phyloP scores from a whole-genome alignment of 2,797 vertebrate species.

The Neopelma chrysocephalum region DNA sequence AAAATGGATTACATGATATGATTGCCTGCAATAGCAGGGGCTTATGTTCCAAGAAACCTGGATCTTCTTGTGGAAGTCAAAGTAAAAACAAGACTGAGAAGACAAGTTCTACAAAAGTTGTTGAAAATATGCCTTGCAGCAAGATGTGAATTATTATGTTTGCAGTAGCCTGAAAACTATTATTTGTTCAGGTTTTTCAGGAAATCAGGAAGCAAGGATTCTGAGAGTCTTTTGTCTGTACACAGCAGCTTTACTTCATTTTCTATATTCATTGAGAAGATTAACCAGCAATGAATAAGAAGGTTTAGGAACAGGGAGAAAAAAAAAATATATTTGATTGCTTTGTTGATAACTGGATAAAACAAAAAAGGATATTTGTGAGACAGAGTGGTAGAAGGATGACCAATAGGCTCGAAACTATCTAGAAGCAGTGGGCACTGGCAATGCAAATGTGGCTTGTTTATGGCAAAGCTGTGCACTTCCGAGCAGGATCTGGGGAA shows the following conservation, averaged over 20 bases:
- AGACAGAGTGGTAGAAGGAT: background rate
- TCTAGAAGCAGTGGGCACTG: background rate
- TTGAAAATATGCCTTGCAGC: conserved; percentile 6
- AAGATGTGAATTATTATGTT: background rate
- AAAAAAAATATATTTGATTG: background rate
- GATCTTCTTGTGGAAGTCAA: background rate
- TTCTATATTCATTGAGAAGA: background rate
- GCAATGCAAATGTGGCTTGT: background rate
- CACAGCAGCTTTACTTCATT: background rate
- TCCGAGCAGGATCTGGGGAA: background rate
- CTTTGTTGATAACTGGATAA: background rate
- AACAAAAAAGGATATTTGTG: background rate
- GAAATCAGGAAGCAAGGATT: background rate
- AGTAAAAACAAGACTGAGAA: background rate
- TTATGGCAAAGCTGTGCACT: background rate
- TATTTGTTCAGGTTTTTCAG: background rate
- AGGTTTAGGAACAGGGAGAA: background rate
- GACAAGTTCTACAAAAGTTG: background rate
- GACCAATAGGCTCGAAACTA: background rate
- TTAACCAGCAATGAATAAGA: background rate
- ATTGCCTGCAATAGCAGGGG: background rate
- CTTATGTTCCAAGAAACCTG: background rate
- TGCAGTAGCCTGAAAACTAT: background rate
- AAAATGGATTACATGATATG: background rate
- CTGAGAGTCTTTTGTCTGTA: background rate